These are phyloP conservation scores for Epinephelus awoara DNA, from an alignment of 2,797 vertebrate species.

Conservation along the genomic window DNA sequence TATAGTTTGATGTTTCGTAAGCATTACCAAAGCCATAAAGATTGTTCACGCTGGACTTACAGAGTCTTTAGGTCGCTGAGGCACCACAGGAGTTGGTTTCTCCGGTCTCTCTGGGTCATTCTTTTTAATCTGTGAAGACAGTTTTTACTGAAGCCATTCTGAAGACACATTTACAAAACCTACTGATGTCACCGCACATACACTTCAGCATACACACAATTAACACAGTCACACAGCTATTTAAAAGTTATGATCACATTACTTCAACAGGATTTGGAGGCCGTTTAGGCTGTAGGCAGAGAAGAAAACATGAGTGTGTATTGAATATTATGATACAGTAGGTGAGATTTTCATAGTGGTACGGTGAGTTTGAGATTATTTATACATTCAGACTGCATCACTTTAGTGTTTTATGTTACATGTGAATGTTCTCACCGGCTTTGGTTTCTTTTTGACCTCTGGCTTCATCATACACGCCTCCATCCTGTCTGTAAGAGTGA, in stretches of 20 bases:
- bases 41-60: conserved; percentile 39
- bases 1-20: too few species aligned
- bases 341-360: background rate
- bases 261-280: conserved; percentile 66
- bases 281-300: conserved; percentile 54
- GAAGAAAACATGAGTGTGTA: background rate
- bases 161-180: background rate
- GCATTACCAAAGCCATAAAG: background rate
- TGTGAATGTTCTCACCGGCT: conserved; percentile 59
- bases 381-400: background rate
- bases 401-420: background rate
- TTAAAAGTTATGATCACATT: background rate
- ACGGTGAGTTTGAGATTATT: background rate
- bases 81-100: conserved; percentile 43
- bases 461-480: conserved; percentile 72
- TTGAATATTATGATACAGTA: background rate
- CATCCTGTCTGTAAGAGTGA: conserved; percentile 63
- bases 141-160: background rate
- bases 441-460: conserved; percentile 70
- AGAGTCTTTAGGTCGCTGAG: conserved; percentile 41
- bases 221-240: background rate
- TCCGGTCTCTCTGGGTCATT: conserved; percentile 21
- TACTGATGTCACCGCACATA: background rate
- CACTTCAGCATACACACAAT: background rate
- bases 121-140: conserved; percentile 48